Evolutionary conservation across 2,113 vertebrate genomes (phyloP).

Genomic region (Maccullochella peelii): DNA sequence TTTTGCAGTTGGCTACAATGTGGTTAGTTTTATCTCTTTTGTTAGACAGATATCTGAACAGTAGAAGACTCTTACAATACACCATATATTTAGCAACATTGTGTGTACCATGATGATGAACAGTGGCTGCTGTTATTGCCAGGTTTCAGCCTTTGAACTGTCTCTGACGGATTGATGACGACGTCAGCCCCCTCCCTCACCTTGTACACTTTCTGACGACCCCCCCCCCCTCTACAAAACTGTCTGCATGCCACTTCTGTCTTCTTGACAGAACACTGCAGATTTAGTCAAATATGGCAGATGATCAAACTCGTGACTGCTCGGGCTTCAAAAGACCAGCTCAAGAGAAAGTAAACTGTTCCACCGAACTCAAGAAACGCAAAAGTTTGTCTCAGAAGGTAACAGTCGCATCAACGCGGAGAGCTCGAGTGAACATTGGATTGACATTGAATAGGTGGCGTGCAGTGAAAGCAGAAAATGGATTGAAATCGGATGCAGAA

Average conservation of each 20-base stretch:
- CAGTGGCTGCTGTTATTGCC: constrained; percentile 9
- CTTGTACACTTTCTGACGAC: neutral
- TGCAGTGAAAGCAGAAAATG: neutral
- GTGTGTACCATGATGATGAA: neutral
- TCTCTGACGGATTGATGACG: neutral
- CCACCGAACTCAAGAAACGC: neutral
- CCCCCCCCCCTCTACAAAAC: neutral
- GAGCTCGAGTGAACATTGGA: constrained; percentile 27
- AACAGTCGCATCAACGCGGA: accelerated
- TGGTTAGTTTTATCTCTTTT: neutral
- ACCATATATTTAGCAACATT: neutral
- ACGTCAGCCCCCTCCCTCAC: neutral
- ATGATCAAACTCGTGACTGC: neutral
- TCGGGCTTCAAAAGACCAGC: neutral
- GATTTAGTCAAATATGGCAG: neutral
- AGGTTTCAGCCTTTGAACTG: neutral
- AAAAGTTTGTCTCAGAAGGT: accelerated
- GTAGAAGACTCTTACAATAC: neutral
- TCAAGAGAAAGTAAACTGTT: neutral
- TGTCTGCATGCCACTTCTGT: neutral
- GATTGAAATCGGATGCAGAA: constrained; percentile 11
- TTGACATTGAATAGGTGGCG: neutral
- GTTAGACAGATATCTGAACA: neutral
- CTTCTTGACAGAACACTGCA: neutral
- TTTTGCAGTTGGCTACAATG: neutral